A percentile compares a stretch with the other conserved stretches of the same genome.
Conservation (phyloP, 2,113 vertebrate genomes). For the Mustela nigripes region DNA sequence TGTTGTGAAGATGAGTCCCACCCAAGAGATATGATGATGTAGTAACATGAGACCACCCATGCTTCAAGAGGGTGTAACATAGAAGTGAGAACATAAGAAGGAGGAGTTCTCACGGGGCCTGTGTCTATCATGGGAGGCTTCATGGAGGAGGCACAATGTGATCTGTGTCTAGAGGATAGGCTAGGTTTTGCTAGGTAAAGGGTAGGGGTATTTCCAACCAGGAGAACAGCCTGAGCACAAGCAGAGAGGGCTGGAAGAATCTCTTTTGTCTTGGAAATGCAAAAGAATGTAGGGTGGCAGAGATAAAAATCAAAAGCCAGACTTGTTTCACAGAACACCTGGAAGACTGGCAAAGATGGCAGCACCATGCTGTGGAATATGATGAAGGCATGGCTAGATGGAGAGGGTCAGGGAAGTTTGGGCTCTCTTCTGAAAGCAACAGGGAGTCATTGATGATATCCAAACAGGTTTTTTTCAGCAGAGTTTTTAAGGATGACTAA, state of each 20-base stretch:
- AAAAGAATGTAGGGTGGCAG: not conserved
- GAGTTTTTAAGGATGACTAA: not conserved
- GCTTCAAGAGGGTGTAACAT: not conserved
- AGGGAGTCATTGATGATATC: not conserved
- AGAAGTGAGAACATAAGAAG: not conserved
- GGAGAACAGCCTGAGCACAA: not conserved
- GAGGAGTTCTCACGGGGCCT: not conserved
- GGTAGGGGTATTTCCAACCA: not conserved
- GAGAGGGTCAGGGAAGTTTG: not conserved
- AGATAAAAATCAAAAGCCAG: not conserved
- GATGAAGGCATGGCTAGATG: not conserved
- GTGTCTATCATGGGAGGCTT: rapidly evolving
- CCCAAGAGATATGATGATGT: not conserved
- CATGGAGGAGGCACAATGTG: not conserved
- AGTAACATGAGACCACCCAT: not conserved
- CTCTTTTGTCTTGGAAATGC: not conserved
- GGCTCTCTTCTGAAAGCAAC: not conserved
- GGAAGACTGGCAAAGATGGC: not conserved
- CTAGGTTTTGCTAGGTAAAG: not conserved
- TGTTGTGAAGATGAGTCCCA: not conserved
- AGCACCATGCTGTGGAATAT: not conserved
- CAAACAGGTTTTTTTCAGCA: not conserved
- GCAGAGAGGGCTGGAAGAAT: not conserved
- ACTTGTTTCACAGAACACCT: not conserved
- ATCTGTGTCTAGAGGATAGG: not conserved